A percentile compares a stretch with the other conserved stretches of the same genome.
These are phyloP conservation scores for Cynoglossus semilaevis DNA, from an alignment of 2,113 vertebrate species.

Conservation along the genomic window DNA sequence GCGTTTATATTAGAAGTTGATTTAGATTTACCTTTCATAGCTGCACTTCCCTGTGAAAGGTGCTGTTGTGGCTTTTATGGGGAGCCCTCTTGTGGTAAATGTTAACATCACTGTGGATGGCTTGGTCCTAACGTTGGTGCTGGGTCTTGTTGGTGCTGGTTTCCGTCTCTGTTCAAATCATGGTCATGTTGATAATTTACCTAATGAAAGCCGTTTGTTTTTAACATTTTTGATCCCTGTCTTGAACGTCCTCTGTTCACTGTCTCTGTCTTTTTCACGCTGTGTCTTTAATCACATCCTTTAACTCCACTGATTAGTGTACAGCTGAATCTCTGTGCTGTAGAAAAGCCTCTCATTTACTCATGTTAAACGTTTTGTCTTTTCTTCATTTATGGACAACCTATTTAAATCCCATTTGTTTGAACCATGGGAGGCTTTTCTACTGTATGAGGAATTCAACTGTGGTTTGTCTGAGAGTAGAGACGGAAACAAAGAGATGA, in stretches of 20 bases:
- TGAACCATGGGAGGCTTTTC: conserved; percentile 36
- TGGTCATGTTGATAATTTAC: conserved; percentile 34
- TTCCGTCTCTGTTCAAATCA: conserved; percentile 22
- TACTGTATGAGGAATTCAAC: conserved; percentile 33
- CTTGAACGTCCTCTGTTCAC: not conserved
- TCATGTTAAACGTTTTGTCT: not conserved
- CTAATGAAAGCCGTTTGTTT: conserved; percentile 11
- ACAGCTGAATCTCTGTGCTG: conserved; percentile 29
- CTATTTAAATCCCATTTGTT: too few relatives aligned
- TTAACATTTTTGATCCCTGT: conserved; percentile 15
- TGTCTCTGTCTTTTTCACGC: conserved; percentile 16
- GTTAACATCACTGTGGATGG: conserved; percentile 4
- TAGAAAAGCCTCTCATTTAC: conserved; percentile 42
- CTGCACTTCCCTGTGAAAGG: too few relatives aligned
- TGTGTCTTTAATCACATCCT: conserved; percentile 21
- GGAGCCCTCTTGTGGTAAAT: not conserved
- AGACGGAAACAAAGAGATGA: not conserved
- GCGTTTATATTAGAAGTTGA: too few relatives aligned
- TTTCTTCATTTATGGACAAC: too few relatives aligned
- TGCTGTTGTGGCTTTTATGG: not conserved
- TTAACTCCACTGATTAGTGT: conserved; percentile 10
- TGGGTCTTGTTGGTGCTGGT: conserved; percentile 35
- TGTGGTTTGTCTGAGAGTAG: not conserved
- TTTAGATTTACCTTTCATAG: too few relatives aligned
- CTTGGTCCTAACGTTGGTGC: conserved; percentile 53